A percentile compares a stretch with the other conserved stretches of the same genome.
These are phyloP conservation scores for Hololepta plana DNA, from an alignment of 2,888 invertebrate species.

Conservation along the genomic window DNA sequence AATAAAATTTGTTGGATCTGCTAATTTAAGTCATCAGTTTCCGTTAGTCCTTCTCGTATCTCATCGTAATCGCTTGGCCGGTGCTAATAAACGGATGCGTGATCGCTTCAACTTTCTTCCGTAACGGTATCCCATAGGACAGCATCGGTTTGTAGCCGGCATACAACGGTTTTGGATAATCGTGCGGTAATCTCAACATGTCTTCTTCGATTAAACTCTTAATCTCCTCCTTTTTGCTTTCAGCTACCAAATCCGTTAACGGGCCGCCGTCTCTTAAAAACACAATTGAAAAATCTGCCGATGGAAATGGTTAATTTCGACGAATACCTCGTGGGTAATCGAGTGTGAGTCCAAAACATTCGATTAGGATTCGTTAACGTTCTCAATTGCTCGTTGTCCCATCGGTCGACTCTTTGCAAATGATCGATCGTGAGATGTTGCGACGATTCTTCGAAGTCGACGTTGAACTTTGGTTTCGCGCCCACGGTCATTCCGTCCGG, in stretches of 20 bases:
- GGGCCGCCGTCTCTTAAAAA: too few relatives aligned
- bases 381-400: slow-evolving; percentile 22
- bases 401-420: too few relatives aligned
- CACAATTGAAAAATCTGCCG: too few relatives aligned
- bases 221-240: slow-evolving; percentile 19
- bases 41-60: too few relatives aligned
- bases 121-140: slow-evolving; percentile 17
- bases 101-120: slow-evolving; percentile 16
- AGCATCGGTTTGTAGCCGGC: slow-evolving; percentile 20
- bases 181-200: slow-evolving; percentile 21
- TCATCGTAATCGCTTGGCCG: slow-evolving; percentile 19
- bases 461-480: too few relatives aligned
- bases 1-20: too few relatives aligned
- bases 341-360: slow-evolving; percentile 20
- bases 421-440: too few relatives aligned
- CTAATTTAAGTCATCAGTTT: too few relatives aligned
- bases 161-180: slow-evolving; percentile 20
- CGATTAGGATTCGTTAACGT: slow-evolving; percentile 18
- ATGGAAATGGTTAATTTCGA: too few relatives aligned
- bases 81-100: slow-evolving; percentile 20
- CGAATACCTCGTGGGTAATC: too few relatives aligned
- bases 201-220: slow-evolving; percentile 17
- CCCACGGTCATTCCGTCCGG: too few relatives aligned
- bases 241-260: slow-evolving; percentile 13
- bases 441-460: too few relatives aligned